These are phyloP conservation scores for Thera obeliscata DNA, from an alignment of 2,888 invertebrate species.

Conservation along the genomic window DNA sequence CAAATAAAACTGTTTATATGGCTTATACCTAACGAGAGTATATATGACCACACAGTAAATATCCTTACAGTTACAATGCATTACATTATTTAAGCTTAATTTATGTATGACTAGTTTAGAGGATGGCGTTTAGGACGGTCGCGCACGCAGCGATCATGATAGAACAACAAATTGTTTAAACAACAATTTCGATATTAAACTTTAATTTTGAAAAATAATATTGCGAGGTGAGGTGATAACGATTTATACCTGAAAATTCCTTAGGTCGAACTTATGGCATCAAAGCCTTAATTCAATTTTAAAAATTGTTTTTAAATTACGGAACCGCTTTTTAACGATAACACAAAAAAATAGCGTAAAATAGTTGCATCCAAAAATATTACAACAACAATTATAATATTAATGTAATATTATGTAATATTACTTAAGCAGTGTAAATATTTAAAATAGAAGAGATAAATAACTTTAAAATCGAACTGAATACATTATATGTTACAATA, in stretches of 20 bases:
- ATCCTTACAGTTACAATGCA: constrained; percentile 58
- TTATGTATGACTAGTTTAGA: constrained; percentile 81
- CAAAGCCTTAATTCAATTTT: constrained; percentile 44
- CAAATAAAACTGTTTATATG: constrained; percentile 47
- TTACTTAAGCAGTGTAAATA: constrained; percentile 81
- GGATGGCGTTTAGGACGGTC: constrained; percentile 84
- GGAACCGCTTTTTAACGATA: constrained; percentile 66
- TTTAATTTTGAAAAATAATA: constrained; percentile 72
- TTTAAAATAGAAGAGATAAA: constrained; percentile 77
- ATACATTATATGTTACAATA: constrained; percentile 65
- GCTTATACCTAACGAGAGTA: constrained; percentile 50
- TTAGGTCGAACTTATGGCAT: constrained; percentile 40
- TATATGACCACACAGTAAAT: constrained; percentile 58
- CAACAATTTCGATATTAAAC: constrained; percentile 70
- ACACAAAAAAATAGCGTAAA: constrained; percentile 75
- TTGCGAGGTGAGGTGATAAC: constrained; percentile 74
- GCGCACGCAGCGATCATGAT: constrained; percentile 76
- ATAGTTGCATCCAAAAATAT: constrained; percentile 82
- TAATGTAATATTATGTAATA: constrained; percentile 69
- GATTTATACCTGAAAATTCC: constrained; percentile 39
- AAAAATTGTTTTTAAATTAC: constrained; percentile 45
- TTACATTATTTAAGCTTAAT: constrained; percentile 70
- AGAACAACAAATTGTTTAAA: constrained; percentile 67
- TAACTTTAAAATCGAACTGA: constrained; percentile 71
- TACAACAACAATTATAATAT: constrained; percentile 80